These are phyloP conservation scores for Elephas maximus DNA, from an alignment of 2,113 vertebrate species.

Conservation along the genomic window DNA sequence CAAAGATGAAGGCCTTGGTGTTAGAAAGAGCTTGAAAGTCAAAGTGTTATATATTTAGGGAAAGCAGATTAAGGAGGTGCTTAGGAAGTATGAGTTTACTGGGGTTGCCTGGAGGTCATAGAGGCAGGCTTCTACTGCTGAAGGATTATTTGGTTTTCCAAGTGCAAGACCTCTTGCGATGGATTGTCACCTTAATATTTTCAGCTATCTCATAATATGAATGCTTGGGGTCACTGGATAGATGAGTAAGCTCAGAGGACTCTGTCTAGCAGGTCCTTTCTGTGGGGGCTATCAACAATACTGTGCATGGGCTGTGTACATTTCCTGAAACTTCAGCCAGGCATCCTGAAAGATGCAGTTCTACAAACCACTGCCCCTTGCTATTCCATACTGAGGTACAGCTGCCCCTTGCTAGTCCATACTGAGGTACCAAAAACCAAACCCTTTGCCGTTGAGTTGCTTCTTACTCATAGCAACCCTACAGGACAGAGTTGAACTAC, in stretches of 20 bases:
- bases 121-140: not conserved
- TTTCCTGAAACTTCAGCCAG: rapidly evolving
- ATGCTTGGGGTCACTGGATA: too few relatives aligned
- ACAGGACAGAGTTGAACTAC: too few relatives aligned
- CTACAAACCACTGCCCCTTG: too few relatives aligned
- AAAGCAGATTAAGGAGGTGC: not conserved
- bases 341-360: too few relatives aligned
- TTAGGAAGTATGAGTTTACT: not conserved
- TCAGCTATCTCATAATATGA: not conserved
- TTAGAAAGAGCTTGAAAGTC: not conserved
- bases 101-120: rapidly evolving
- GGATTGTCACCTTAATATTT: not conserved
- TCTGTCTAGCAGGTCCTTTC: too few relatives aligned
- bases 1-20: rapidly evolving
- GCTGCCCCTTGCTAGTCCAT: too few relatives aligned
- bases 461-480: too few relatives aligned
- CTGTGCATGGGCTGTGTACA: rapidly evolving
- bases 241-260: too few relatives aligned
- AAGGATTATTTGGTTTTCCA: too few relatives aligned
- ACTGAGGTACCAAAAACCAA: too few relatives aligned
- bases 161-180: rapidly evolving
- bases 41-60: rapidly evolving
- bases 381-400: too few relatives aligned
- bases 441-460: too few relatives aligned
- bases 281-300: rapidly evolving